Evolutionary conservation across 64 coral and sea anemone genomes (phyloP), one percentile per base, ranked within the genome.

Genomic region (Montipora capricornis): DNA sequence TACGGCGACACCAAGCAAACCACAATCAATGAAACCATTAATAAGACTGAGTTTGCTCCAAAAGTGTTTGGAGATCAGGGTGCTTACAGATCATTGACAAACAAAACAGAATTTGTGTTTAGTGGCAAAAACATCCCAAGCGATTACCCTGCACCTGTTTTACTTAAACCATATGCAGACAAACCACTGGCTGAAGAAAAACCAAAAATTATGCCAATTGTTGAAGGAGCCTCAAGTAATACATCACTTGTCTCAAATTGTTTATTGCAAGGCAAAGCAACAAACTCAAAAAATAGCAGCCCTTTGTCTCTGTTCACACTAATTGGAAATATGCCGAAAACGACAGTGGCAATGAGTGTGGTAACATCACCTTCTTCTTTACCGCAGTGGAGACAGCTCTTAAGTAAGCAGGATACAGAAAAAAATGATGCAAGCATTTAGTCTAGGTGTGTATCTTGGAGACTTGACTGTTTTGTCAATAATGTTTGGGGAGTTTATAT

Each of bases 371-470:
- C 82, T 49, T 10, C 46, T 48, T 70, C 82, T 1, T 5, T 4
- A 10, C 66, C 82, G 70, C 82, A 53, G 17, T 85, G 82, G 82
- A 85, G 68, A 59, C 82, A 85, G 13, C 70, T 70, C 4, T 49
- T 85, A 50, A 20, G 29, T 17, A 69, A 50, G 4, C 62, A 85
- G 66, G 46, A 70, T 49, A 26, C 66, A 20, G 13, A 50, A 50
- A n/a, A 6, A 6, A 49, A 49, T 70, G 46, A 47, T n/a, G 17
- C 82, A 85, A 71, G 82, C 69, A 19, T 48, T 85, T 6, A 85
- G 47, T 17, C 44, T 44, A 70, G 82, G 82, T 85, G 24, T 16
- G 80, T 67, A 7, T 71, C 4, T 71, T 20, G 8, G 17, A 20
- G 14, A 22, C 3, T 71, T 5, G 17, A 71, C 17, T 2, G 3